Percentiles rank a stretch among this genome's conserved stretches.
These are phyloP conservation scores for Simalia tracyae DNA, from an alignment of 2,797 vertebrate species.

Conservation along the genomic window DNA sequence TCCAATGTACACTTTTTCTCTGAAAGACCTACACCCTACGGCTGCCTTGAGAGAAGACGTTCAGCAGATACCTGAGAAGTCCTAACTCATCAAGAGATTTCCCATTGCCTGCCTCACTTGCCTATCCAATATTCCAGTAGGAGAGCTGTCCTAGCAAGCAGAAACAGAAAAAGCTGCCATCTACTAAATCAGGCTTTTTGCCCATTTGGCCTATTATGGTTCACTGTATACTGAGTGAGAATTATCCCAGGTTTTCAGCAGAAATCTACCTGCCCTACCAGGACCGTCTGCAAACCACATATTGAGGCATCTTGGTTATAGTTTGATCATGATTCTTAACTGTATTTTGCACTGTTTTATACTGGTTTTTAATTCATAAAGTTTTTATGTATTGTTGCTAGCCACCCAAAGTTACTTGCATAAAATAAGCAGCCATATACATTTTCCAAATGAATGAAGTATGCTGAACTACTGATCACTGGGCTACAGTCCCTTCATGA, in stretches of 20 bases:
- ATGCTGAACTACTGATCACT: neutral
- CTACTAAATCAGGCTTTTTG: neutral
- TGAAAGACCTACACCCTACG: conserved; percentile 5
- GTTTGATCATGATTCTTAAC: neutral
- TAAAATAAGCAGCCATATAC: neutral
- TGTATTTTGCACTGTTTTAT: neutral
- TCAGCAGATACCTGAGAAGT: neutral
- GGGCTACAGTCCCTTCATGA: neutral
- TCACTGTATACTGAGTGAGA: neutral
- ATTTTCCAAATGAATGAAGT: neutral
- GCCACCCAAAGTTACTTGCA: neutral
- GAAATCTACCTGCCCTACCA: neutral
- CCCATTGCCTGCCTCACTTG: rapidly evolving
- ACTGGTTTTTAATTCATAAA: neutral
- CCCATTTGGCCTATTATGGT: neutral
- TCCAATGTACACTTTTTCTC: neutral
- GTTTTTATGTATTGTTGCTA: neutral
- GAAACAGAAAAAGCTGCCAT: neutral
- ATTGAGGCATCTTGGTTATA: neutral
- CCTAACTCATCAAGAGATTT: neutral
- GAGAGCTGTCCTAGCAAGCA: neutral
- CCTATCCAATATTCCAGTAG: neutral
- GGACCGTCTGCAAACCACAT: neutral
- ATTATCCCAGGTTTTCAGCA: neutral
- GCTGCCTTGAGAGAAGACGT: neutral